A percentile compares a stretch with the other conserved stretches of the same genome.
These are phyloP conservation scores for Alligator mississippiensis DNA, from an alignment of 2,113 vertebrate species.

Conservation along the genomic window DNA sequence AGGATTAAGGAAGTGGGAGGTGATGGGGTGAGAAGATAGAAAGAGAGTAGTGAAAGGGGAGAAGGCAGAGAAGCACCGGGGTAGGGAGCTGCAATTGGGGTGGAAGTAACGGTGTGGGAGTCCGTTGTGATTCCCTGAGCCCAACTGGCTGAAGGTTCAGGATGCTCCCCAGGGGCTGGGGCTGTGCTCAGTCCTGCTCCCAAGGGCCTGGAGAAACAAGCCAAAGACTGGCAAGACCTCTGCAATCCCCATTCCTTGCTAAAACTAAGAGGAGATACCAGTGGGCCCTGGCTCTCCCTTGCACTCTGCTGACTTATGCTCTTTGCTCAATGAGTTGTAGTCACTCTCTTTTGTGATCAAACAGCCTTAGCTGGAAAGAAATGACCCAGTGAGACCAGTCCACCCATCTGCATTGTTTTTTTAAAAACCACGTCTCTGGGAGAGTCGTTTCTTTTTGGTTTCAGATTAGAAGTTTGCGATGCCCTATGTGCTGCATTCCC, in stretches of 20 bases:
- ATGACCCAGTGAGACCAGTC: not conserved
- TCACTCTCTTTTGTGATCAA: not conserved
- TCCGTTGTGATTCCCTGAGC: not conserved
- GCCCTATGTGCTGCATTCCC: not conserved
- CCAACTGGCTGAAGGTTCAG: not conserved
- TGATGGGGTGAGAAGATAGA: not conserved
- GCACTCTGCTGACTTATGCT: not conserved
- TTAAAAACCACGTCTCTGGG: not conserved
- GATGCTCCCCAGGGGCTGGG: not conserved
- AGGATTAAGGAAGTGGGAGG: not conserved
- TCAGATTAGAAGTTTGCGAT: not conserved
- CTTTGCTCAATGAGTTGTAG: not conserved
- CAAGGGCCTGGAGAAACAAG: not conserved
- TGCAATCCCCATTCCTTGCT: not conserved
- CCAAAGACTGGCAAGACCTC: not conserved
- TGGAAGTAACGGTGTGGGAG: not conserved
- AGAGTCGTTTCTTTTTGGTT: not conserved
- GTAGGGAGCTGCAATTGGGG: not conserved
- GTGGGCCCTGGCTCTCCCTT: not conserved
- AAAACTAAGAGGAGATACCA: not conserved
- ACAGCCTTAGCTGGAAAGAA: not conserved
- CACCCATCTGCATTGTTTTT: not conserved
- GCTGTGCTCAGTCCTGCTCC: not conserved
- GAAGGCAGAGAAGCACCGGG: not conserved
- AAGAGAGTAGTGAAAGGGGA: not conserved